phyloP scores from a whole-genome alignment of 2,797 vertebrate species.

The Chloroceryle inda region DNA sequence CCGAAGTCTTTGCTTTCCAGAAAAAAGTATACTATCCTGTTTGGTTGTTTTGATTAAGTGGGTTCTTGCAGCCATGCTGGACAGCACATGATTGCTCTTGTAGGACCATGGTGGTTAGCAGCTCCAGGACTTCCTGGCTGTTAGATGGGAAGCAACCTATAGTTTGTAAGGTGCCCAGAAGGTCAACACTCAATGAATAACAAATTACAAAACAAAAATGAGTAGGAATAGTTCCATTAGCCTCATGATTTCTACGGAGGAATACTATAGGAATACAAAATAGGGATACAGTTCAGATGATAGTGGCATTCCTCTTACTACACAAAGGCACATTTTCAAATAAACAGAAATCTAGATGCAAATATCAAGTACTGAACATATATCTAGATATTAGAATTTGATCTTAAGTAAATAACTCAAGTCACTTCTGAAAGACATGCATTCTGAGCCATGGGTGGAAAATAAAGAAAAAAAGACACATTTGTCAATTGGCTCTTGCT shows the following conservation, averaged over 20 bases:
- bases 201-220: neutral
- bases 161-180: neutral
- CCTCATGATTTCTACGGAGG: neutral
- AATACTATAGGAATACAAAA: neutral
- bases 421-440: neutral
- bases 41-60: neutral
- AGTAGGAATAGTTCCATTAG: neutral
- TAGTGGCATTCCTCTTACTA: neutral
- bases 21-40: neutral
- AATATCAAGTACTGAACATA: neutral
- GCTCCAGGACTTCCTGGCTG: neutral
- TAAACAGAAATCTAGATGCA: neutral
- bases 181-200: neutral
- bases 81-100: neutral
- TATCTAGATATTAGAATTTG: neutral
- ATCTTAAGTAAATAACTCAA: neutral
- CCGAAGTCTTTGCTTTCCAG: neutral
- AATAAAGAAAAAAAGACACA: neutral
- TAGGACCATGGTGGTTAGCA: neutral
- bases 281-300: neutral
- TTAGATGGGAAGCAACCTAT: neutral
- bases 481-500: neutral
- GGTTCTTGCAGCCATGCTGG: neutral
- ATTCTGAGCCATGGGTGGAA: neutral
- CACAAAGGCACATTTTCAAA: neutral